Conservation (phyloP, 1,140 invertebrate species). For the Bombus confusus region DNA sequence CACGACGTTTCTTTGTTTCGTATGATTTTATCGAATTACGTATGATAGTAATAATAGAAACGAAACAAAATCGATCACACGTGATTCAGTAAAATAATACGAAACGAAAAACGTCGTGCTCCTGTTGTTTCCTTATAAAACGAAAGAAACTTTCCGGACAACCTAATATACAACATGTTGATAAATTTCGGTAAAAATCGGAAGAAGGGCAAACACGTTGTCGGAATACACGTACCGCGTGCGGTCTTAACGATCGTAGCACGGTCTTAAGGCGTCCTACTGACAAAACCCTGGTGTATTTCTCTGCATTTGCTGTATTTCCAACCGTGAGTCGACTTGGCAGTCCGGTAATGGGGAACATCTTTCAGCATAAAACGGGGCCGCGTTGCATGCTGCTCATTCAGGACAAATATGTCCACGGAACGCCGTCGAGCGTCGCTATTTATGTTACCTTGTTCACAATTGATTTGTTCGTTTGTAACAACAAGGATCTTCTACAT, state of each 20-base stretch:
- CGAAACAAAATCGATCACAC: too few species aligned
- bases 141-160: too few species aligned
- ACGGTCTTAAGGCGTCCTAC: constrained; percentile 1
- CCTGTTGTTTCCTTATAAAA: too few species aligned
- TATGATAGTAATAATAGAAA: too few species aligned
- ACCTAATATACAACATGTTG: too few species aligned
- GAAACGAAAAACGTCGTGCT: too few species aligned
- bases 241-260: not conserved
- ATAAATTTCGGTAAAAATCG: too few species aligned
- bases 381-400: constrained; percentile 43
- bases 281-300: constrained; percentile 7
- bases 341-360: constrained; percentile 60
- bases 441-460: constrained; percentile 41
- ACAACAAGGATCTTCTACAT: not conserved
- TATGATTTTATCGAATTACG: too few species aligned
- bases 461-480: constrained; percentile 17
- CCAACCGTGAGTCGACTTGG: constrained; percentile 56
- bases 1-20: too few species aligned
- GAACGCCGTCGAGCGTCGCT: constrained; percentile 60
- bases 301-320: constrained; percentile 46
- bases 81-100: too few species aligned
- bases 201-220: not conserved
- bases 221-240: not conserved
- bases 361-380: constrained; percentile 62
- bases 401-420: constrained; percentile 67